Percentiles rank a stretch among this genome's conserved stretches.
These are phyloP conservation scores for Macrostomum lignano DNA, from an alignment of 1,140 invertebrate species.

Conservation along the genomic window DNA sequence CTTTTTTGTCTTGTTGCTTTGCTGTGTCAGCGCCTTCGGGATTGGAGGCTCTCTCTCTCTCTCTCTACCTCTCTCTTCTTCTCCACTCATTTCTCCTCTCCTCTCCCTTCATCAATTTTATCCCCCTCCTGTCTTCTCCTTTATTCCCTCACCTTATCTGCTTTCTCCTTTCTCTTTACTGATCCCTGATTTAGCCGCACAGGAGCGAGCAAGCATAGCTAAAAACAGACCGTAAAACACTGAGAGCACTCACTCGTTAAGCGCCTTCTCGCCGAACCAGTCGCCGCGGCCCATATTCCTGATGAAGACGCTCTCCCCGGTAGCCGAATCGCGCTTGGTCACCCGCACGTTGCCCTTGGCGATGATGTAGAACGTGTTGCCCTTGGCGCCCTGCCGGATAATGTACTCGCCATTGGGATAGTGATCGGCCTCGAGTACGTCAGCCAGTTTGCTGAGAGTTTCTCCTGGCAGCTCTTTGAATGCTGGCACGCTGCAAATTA, in stretches of 20 bases:
- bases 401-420: slow-evolving; percentile 88
- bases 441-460: slow-evolving; percentile 85
- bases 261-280: slow-evolving; percentile 82
- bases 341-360: slow-evolving; percentile 60
- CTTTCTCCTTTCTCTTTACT: no score
- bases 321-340: slow-evolving; percentile 50
- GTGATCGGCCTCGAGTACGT: slow-evolving; percentile 71
- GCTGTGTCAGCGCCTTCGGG: no score
- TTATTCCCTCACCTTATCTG: no score
- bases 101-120: no score
- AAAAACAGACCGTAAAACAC: no score
- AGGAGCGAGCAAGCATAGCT: no score
- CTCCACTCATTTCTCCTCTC: no score
- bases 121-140: no score
- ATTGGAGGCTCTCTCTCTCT: no score
- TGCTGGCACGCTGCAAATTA: slow-evolving; percentile 87
- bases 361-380: slow-evolving; percentile 97
- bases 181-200: no score
- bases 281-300: slow-evolving; percentile 59
- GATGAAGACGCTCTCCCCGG: slow-evolving; percentile 55
- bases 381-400: slow-evolving; percentile 79
- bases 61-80: no score
- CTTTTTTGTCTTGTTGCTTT: no score
- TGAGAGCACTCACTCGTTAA: slow-evolving; percentile 71
- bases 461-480: slow-evolving; percentile 82